Evolutionary conservation across 2,888 invertebrate genomes (phyloP).

Genomic region (Piscicola geometra): DNA sequence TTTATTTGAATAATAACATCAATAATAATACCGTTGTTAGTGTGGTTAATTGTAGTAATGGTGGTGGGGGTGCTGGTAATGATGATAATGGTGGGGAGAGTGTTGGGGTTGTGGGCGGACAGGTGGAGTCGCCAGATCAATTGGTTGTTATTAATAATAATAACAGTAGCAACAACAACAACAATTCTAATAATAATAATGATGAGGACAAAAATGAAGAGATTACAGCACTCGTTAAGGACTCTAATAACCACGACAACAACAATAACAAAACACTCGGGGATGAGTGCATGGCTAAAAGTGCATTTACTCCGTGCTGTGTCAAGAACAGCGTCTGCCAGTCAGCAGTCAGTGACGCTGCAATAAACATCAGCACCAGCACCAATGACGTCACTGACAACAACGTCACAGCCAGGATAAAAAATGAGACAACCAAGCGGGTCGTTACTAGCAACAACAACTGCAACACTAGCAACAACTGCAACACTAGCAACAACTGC

Average conservation of each 20-base stretch:
- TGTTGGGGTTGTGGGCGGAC: too few relatives aligned
- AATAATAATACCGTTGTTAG: background rate
- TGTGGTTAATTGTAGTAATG: background rate
- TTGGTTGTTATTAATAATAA: background rate
- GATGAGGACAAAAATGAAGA: background rate
- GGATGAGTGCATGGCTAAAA: background rate
- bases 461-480: too few relatives aligned
- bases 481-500: too few relatives aligned
- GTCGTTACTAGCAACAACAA: too few relatives aligned
- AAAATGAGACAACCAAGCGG: too few relatives aligned
- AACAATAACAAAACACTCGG: background rate
- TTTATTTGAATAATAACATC: too few relatives aligned
- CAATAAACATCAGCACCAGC: background rate
- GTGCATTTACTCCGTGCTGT: too few relatives aligned
- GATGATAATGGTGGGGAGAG: too few relatives aligned
- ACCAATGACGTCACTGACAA: conserved; percentile 1
- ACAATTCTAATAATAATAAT: background rate
- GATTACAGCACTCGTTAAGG: background rate
- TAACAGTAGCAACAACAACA: background rate
- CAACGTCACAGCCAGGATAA: background rate
- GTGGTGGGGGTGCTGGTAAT: too few relatives aligned
- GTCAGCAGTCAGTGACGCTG: too few relatives aligned
- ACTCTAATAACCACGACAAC: background rate
- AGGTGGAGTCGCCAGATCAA: too few relatives aligned
- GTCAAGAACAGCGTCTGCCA: too few relatives aligned